Percentiles rank a stretch among this genome's conserved stretches.
phyloP scores from a whole-genome alignment of 2,888 invertebrate genomes.

The Tubulanus polymorphus region DNA sequence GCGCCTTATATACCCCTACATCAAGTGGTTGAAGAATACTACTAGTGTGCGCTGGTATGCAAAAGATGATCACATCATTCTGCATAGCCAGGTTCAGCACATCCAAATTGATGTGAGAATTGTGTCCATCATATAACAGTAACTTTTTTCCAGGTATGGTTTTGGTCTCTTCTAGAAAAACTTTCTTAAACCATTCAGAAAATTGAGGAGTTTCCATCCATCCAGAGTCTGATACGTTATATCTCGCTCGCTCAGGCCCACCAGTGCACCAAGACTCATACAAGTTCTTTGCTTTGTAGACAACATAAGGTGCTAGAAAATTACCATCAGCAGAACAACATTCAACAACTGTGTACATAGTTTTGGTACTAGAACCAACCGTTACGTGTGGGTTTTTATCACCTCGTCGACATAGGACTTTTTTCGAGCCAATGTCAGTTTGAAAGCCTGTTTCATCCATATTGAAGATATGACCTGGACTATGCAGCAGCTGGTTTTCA shows the following conservation, averaged over 20 bases:
- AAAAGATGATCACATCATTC: constrained; percentile 8
- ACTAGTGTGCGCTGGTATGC: constrained; percentile 11
- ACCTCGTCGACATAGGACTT: constrained; percentile 10
- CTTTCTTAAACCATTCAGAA: constrained; percentile 12
- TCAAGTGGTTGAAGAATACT: constrained; percentile 14
- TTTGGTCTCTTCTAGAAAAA: constrained; percentile 5
- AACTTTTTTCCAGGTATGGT: background rate
- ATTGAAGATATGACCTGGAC: constrained; percentile 15
- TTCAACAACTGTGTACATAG: constrained; percentile 14
- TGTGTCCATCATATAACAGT: constrained; percentile 14
- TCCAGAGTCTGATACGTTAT: background rate
- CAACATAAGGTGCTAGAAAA: constrained; percentile 16
- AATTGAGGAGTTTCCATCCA: constrained; percentile 1
- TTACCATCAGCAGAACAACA: constrained; percentile 15
- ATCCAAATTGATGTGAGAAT: constrained; percentile 4
- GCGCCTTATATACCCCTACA: constrained; percentile 5
- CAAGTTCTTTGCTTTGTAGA: constrained; percentile 15
- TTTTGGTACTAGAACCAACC: constrained; percentile 9
- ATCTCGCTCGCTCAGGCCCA: constrained; percentile 9
- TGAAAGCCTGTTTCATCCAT: constrained; percentile 14
- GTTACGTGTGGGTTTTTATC: constrained; percentile 11
- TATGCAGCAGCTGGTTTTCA: too few species aligned
- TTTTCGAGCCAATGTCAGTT: constrained; percentile 10
- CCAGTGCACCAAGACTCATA: constrained; percentile 13
- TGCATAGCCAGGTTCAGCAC: constrained; percentile 2